These are phyloP conservation scores for Vidua chalybeata DNA, from an alignment of 2,113 vertebrate species.

Conservation along the genomic window DNA sequence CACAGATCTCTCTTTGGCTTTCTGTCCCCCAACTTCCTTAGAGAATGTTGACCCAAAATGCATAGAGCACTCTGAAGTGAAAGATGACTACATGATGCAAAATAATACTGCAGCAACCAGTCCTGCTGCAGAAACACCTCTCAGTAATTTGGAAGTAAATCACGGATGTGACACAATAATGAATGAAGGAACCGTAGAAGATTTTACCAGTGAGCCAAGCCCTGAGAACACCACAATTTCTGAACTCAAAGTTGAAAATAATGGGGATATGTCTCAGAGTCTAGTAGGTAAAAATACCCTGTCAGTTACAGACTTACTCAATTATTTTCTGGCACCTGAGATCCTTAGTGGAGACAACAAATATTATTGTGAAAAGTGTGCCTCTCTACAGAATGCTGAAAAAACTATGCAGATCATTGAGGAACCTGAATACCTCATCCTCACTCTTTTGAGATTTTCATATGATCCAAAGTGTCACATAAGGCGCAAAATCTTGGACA, in stretches of 20 bases:
- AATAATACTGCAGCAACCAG: not conserved
- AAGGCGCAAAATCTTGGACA: conserved; percentile 94
- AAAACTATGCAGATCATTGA: conserved; percentile 91
- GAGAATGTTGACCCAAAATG: conserved; percentile 54
- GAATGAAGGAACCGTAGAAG: conserved; percentile 39
- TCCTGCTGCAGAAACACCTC: conserved; percentile 25
- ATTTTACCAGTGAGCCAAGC: conserved; percentile 37
- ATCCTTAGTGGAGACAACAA: conserved; percentile 95
- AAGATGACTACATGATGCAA: conserved; percentile 48
- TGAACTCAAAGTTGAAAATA: conserved; percentile 32
- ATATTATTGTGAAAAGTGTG: conserved; percentile 95
- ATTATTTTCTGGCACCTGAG: conserved; percentile 96
- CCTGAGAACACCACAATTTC: conserved; percentile 45
- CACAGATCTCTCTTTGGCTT: conserved; percentile 94
- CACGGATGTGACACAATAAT: conserved; percentile 29
- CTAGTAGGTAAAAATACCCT: conserved; percentile 71
- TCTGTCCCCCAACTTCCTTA: conserved; percentile 83
- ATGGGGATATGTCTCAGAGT: conserved; percentile 65
- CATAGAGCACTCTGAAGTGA: conserved; percentile 5
- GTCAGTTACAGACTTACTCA: conserved; percentile 91
- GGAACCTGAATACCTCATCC: conserved; percentile 96
- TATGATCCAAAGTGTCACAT: conserved; percentile 95
- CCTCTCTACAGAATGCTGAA: conserved; percentile 93
- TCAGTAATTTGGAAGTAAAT: conserved; percentile 25
- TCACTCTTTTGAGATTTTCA: conserved; percentile 94